Conservation (phyloP, 2,888 invertebrate species). For the Watsonalla cultraria region DNA sequence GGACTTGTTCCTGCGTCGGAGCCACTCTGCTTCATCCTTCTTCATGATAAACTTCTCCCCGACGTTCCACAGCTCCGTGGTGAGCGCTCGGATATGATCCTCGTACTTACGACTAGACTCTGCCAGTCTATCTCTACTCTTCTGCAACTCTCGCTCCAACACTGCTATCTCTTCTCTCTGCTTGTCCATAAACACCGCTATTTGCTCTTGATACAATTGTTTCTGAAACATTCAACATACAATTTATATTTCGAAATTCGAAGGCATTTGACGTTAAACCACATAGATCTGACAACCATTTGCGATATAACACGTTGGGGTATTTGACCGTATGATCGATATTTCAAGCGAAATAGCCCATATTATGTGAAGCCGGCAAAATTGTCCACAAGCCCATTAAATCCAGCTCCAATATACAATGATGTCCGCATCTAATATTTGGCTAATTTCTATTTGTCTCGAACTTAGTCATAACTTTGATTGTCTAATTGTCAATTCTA, state of each 20-base stretch:
- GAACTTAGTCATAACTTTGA: no score
- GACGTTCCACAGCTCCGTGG: slow-evolving; percentile 79
- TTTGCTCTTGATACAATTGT: slow-evolving; percentile 81
- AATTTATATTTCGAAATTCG: no score
- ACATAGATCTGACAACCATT: no score
- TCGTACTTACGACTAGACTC: slow-evolving; percentile 55
- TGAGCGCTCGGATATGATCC: slow-evolving; percentile 64
- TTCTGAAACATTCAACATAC: slow-evolving; percentile 56
- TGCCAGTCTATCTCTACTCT: slow-evolving; percentile 71
- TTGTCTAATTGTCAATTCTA: not conserved
- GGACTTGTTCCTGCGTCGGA: slow-evolving; percentile 54
- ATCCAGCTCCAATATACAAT: no score
- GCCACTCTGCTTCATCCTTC: slow-evolving; percentile 76
- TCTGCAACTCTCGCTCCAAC: slow-evolving; percentile 69
- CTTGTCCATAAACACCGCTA: slow-evolving; percentile 68
- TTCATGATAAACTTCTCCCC: slow-evolving; percentile 79
- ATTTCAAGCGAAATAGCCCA: no score
- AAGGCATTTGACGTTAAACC: no score
- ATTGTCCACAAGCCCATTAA: no score
- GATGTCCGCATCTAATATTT: no score
- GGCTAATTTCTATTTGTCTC: no score
- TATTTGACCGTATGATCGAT: no score
- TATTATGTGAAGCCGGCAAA: no score
- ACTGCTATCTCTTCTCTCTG: slow-evolving; percentile 73
- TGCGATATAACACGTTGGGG: no score